Base-by-base conservation (phyloP, 2,888 invertebrate genomes). In the Leptarthrus brevirostris region DNA sequence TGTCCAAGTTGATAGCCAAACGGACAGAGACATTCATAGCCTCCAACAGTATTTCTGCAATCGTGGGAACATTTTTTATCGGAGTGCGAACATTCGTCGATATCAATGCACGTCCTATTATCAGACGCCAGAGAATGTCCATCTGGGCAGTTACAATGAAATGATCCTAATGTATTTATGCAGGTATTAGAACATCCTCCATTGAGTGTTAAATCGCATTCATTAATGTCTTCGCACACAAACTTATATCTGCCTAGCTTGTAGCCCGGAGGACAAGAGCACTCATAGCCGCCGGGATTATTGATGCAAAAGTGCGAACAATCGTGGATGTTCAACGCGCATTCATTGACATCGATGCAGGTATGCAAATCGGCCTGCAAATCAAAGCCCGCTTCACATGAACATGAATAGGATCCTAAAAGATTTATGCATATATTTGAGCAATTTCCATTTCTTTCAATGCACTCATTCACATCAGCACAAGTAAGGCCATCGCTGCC, bases 381-480 rank as follows among this genome's bases (percentile, higher is more conserved):
- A 66, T 84, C 83, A 71, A 83, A 85, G 5, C 86, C 85, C 2
- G 81, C 77, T n/a, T 85, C 86, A 78, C 90, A 90, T 44, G 86
- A 85, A 78, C 89, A 89, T 40, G 81, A 81, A 78, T 85, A 81
- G 14, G 88, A 86, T 78, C 90, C 90, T 76, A 86, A 81, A 79
- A 87, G 86, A 84, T 90, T 90, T 77, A 85, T 83, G 81, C 90
- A 90, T 77, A 86, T 84, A 77, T 86, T 83, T 78, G 87, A 85
- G 80, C 90, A 90, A 69, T 87, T 87, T 24, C 87, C 87, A 77
- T 85, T 86, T 75, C 86, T 85, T 56, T 79, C 78, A 2, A 81
- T 78, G 79, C 90, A 90, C 79, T 90, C 90, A 80, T 90, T 86
- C 54, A 88, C 83, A 82, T 90, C 90, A 86, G 79, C 77, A 79